These are phyloP conservation scores for Orientallactaga bullata DNA, from an alignment of 2,113 vertebrate genomes.

Conservation along the genomic window DNA sequence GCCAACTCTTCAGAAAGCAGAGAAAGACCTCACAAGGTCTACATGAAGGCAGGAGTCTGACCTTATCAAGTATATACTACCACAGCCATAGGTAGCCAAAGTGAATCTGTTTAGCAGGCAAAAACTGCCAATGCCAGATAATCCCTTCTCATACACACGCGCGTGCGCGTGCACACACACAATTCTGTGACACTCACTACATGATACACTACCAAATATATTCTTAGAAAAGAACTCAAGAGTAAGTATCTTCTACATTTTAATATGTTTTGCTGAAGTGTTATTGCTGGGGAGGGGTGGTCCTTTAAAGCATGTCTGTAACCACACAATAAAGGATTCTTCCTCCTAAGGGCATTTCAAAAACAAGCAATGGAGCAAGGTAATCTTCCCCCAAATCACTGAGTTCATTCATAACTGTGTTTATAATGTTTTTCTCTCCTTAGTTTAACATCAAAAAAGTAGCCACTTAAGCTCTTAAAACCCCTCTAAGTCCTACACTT, in stretches of 20 bases:
- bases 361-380: background rate
- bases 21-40: background rate
- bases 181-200: background rate
- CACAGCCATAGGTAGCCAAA: background rate
- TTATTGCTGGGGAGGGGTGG: background rate
- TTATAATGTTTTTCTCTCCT: conserved; percentile 24
- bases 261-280: background rate
- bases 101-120: background rate
- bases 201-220: background rate
- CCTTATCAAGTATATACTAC: background rate
- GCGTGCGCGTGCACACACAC: background rate
- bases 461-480: background rate
- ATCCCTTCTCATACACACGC: background rate
- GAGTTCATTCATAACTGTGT: background rate
- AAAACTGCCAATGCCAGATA: background rate
- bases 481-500: background rate
- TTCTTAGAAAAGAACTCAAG: background rate
- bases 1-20: background rate
- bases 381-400: background rate
- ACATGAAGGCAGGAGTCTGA: background rate
- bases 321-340: background rate
- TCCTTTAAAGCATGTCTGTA: conserved; percentile 16
- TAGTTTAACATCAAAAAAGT: background rate
- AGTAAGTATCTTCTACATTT: background rate
- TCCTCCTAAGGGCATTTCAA: background rate